Percentiles rank a stretch among this genome's conserved stretches.
Conservation (phyloP, 2,888 invertebrate genomes). For the Amitus sp. region DNA sequence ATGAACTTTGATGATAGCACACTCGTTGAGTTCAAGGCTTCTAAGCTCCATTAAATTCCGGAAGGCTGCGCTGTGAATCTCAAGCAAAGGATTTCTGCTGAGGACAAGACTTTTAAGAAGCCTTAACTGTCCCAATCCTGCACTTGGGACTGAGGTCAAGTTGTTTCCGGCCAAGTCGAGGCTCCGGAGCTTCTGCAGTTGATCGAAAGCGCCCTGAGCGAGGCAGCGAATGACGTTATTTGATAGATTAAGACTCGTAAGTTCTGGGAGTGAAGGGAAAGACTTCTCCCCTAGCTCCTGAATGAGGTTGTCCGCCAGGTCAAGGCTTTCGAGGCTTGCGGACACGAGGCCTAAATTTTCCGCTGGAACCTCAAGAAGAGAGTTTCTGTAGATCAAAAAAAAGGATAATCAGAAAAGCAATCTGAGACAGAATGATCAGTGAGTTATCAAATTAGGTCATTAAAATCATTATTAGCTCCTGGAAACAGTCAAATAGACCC, state of each 20-base stretch:
- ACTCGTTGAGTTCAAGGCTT: slow-evolving; percentile 73
- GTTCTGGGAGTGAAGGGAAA: slow-evolving; percentile 77
- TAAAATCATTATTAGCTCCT: too few relatives aligned
- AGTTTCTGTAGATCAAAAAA: slow-evolving; percentile 83
- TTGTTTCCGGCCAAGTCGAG: slow-evolving; percentile 86
- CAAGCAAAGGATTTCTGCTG: slow-evolving; percentile 81
- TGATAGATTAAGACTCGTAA: slow-evolving; percentile 77
- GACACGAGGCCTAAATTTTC: slow-evolving; percentile 73
- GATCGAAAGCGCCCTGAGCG: slow-evolving; percentile 78
- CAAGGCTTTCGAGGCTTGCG: slow-evolving; percentile 76
- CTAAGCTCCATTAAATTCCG: slow-evolving; percentile 85
- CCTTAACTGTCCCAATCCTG: slow-evolving; percentile 79
- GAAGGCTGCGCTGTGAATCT: slow-evolving; percentile 81
- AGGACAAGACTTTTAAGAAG: slow-evolving; percentile 81
- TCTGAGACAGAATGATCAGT: too few relatives aligned
- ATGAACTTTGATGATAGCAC: slow-evolving; percentile 74
- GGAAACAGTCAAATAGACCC: too few relatives aligned
- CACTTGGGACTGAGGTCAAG: slow-evolving; percentile 80
- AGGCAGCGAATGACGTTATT: slow-evolving; percentile 81
- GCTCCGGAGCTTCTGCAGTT: slow-evolving; percentile 76
- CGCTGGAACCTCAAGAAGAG: slow-evolving; percentile 80
- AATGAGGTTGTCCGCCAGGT: slow-evolving; percentile 83
- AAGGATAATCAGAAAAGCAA: too few relatives aligned
- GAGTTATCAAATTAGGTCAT: too few relatives aligned
- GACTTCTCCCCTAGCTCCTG: slow-evolving; percentile 77